These are phyloP conservation scores for Carterocephalus palaemon DNA, from an alignment of 2,888 invertebrate species.

Conservation along the genomic window DNA sequence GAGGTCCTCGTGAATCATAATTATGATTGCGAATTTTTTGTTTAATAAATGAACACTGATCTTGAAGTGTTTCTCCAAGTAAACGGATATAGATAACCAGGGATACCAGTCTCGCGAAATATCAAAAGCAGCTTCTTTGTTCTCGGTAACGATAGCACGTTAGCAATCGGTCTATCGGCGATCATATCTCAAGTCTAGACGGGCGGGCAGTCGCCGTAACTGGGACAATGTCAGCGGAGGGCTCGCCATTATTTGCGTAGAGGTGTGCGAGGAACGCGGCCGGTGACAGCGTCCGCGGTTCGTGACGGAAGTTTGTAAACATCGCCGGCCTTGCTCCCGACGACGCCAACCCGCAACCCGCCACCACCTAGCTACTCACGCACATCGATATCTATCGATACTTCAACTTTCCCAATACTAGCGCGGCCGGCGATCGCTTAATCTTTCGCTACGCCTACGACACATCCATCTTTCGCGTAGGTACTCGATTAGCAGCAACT, in stretches of 20 bases:
- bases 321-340: constrained; percentile 71
- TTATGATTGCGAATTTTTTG: too few species aligned
- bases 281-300: constrained; percentile 65
- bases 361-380: constrained; percentile 46
- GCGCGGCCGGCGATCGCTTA: constrained; percentile 19
- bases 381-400: constrained; percentile 44
- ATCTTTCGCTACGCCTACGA: constrained; percentile 16
- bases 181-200: constrained; percentile 66
- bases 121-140: constrained; percentile 11
- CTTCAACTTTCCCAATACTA: constrained; percentile 23
- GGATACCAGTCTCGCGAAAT: constrained; percentile 26
- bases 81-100: constrained; percentile 27
- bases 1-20: too few species aligned
- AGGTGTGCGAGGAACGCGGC: constrained; percentile 57
- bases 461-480: constrained; percentile 1
- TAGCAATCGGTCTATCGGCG: constrained; percentile 56
- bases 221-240: constrained; percentile 73
- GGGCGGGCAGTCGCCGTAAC: constrained; percentile 52
- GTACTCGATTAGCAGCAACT: constrained; percentile 10
- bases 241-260: constrained; percentile 76
- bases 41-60: constrained; percentile 7
- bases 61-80: constrained; percentile 1
- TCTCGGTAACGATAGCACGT: constrained; percentile 36
- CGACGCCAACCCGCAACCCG: constrained; percentile 42
- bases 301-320: constrained; percentile 76